Conservation (phyloP, 2,797 vertebrate species). For the Thaleichthys pacificus region DNA sequence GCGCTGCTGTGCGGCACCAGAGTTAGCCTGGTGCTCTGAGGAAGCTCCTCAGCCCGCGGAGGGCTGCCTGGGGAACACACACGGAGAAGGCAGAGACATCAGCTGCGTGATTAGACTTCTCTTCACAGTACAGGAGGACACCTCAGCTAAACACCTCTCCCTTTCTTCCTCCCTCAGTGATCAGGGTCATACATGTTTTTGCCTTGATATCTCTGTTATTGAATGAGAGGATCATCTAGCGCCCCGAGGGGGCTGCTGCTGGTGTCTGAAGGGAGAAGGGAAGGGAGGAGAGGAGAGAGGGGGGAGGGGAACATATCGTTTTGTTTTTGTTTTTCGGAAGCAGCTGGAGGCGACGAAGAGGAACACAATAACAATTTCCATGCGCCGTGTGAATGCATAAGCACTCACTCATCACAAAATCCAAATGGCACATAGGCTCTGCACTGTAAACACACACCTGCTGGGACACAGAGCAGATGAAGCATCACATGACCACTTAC, state of each 20-base stretch:
- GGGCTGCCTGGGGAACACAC: conserved; percentile 45
- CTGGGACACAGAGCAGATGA: conserved; percentile 36
- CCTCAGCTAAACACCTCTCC: conserved; percentile 50
- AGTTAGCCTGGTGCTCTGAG: conserved; percentile 28
- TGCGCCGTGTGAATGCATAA: conserved; percentile 57
- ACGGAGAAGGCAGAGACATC: conserved; percentile 65
- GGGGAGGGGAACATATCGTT: conserved; percentile 30
- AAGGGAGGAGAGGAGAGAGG: background rate
- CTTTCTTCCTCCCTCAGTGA: conserved; percentile 40
- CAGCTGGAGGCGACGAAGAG: conserved; percentile 69
- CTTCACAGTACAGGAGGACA: conserved; percentile 41
- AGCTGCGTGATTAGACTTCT: conserved; percentile 68
- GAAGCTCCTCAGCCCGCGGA: conserved; percentile 33
- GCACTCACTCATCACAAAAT: conserved; percentile 59
- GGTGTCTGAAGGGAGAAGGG: conserved; percentile 42
- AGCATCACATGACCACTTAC: conserved; percentile 31
- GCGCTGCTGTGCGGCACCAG: conserved; percentile 19
- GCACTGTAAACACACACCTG: conserved; percentile 55
- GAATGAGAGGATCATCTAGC: conserved; percentile 50
- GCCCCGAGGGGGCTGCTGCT: conserved; percentile 51
- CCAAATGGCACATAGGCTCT: conserved; percentile 10
- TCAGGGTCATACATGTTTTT: conserved; percentile 58
- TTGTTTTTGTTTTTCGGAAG: conserved; percentile 63
- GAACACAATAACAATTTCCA: conserved; percentile 67
- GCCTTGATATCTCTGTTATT: conserved; percentile 69